Percentiles rank a stretch among this genome's conserved stretches.
phyloP scores from a whole-genome alignment of 2,113 vertebrate genomes.

The Drymodes brunneopygia region DNA sequence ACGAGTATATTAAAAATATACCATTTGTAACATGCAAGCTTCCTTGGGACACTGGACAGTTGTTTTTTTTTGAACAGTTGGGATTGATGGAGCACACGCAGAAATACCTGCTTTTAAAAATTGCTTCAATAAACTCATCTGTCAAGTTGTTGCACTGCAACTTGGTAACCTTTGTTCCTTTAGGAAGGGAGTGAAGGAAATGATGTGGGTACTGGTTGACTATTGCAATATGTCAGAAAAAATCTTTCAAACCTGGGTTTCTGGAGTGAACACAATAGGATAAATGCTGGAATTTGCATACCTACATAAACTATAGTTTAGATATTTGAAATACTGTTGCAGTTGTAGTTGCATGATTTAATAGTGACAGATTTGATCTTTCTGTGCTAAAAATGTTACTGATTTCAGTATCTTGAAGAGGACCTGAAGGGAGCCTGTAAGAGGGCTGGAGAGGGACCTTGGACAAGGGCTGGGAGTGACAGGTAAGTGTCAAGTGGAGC shows the following conservation, averaged over 20 bases:
- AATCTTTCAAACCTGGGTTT: neutral
- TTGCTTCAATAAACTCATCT: slow-evolving; percentile 10
- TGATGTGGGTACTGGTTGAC: rapidly evolving
- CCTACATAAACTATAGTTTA: neutral
- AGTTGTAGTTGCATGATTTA: neutral
- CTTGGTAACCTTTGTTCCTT: neutral
- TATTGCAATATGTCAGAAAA: neutral
- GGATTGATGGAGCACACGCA: neutral
- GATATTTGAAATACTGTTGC: neutral
- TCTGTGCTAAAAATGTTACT: neutral
- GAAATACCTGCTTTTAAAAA: slow-evolving; percentile 19
- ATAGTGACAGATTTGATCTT: neutral
- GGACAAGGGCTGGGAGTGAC: neutral
- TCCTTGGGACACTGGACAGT: neutral
- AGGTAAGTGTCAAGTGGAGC: neutral
- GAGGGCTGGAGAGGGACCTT: rapidly evolving
- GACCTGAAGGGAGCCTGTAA: neutral
- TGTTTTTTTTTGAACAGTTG: slow-evolving; percentile 27
- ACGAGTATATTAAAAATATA: neutral
- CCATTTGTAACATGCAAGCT: neutral
- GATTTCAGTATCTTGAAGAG: neutral
- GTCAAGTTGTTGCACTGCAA: neutral
- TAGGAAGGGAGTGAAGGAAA: neutral
- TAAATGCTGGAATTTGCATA: neutral
- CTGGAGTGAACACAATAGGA: neutral